These are phyloP conservation scores for Pollicipes pollicipes DNA, from an alignment of 1,140 invertebrate genomes.

Conservation along the genomic window DNA sequence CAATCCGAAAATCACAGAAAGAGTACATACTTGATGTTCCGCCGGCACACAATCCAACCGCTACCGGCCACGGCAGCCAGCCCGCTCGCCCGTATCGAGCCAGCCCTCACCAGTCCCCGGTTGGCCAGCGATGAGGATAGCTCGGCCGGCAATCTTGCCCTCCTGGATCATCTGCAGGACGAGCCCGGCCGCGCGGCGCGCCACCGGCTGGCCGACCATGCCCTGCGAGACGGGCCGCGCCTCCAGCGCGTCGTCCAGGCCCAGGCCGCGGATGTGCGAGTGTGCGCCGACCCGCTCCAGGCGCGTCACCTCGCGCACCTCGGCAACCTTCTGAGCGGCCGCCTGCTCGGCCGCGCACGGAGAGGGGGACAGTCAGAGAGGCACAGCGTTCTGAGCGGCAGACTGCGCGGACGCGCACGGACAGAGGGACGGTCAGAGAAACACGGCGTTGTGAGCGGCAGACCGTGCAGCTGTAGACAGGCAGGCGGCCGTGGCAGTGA, in stretches of 20 bases:
- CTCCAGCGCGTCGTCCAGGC: slow-evolving; percentile 83
- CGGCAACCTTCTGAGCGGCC: slow-evolving; percentile 22
- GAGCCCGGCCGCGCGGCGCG: slow-evolving; percentile 80
- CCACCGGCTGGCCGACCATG: slow-evolving; percentile 91
- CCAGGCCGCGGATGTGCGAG: slow-evolving; percentile 93
- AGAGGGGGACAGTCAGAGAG: no score
- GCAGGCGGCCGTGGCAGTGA: no score
- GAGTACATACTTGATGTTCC: no score
- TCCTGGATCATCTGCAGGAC: slow-evolving; percentile 96
- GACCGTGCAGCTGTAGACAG: no score
- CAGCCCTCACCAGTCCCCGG: slow-evolving; percentile 49
- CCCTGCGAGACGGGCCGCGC: slow-evolving; percentile 68
- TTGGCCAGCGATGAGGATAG: slow-evolving; percentile 86
- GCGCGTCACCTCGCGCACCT: slow-evolving; percentile 79
- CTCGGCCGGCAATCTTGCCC: slow-evolving; percentile 91
- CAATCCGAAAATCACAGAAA: no score
- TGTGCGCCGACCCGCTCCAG: slow-evolving; percentile 95
- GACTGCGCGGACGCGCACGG: no score
- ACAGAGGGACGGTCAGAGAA: no score
- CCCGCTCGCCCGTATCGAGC: no score
- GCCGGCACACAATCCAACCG: no score
- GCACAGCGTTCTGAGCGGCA: no score
- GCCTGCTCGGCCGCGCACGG: background rate
- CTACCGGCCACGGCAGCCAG: no score
- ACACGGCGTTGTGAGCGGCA: no score